Evolutionary conservation across 2,797 vertebrate genomes (phyloP).

Genomic region (Parotocinclus haroldoi): DNA sequence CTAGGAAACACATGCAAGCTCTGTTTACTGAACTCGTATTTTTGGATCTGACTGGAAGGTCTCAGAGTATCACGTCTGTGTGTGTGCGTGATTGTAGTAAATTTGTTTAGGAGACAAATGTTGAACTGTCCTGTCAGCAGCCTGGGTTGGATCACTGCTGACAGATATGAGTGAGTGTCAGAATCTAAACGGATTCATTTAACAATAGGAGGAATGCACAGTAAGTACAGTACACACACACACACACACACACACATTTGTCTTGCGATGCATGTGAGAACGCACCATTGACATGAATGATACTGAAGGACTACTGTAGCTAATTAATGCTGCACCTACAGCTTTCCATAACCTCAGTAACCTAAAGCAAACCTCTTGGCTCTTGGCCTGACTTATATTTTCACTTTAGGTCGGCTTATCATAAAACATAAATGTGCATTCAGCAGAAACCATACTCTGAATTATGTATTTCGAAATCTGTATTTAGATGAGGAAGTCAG

Average conservation of each 20-base stretch:
- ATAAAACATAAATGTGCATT: too few species aligned
- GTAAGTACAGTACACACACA: not conserved
- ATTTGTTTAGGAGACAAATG: not conserved
- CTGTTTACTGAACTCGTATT: conserved; percentile 37
- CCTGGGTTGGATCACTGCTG: not conserved
- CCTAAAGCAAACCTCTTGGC: not conserved
- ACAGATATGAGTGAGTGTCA: conserved; percentile 6
- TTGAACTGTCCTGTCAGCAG: not conserved
- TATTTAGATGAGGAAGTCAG: too few species aligned
- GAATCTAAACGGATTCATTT: conserved; percentile 19
- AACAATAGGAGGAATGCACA: conserved; percentile 32
- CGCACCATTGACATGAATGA: too few species aligned
- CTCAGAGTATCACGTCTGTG: conserved; percentile 20
- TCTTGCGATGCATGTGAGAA: too few species aligned
- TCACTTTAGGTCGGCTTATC: too few species aligned
- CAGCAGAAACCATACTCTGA: too few species aligned
- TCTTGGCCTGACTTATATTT: too few species aligned
- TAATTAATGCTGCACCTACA: too few species aligned
- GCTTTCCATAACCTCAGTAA: not conserved
- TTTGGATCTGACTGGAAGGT: conserved; percentile 26
- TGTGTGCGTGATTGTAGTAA: not conserved
- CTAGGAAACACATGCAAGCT: conserved; percentile 29
- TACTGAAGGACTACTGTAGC: not conserved
- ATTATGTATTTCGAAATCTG: too few species aligned
- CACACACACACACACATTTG: not conserved